Percentiles rank a stretch among this genome's conserved stretches.
phyloP scores from a whole-genome alignment of 2,888 invertebrate genomes.

The Coleophora deauratella region DNA sequence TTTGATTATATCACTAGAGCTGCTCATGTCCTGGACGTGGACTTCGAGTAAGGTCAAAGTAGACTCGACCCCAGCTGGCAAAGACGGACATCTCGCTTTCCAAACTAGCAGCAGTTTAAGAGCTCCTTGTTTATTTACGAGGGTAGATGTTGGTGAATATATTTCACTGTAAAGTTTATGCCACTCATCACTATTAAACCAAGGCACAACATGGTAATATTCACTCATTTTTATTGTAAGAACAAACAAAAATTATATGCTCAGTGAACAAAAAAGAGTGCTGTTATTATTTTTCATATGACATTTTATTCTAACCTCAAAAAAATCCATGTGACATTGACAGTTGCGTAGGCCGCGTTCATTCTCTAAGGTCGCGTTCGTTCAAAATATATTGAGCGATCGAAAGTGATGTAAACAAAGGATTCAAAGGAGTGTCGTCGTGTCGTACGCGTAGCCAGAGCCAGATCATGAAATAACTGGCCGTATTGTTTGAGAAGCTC shows the following conservation, averaged over 20 bases:
- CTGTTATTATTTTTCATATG: no score
- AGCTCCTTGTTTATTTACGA: constrained; percentile 44
- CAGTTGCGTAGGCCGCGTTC: no score
- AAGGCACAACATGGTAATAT: constrained; percentile 51
- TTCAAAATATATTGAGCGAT: no score
- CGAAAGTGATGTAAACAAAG: no score
- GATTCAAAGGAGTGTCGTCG: no score
- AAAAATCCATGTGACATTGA: no score
- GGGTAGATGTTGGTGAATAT: constrained; percentile 38
- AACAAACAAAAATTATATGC: no score
- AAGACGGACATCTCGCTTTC: constrained; percentile 71
- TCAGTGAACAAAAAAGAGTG: not conserved
- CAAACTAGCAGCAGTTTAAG: constrained; percentile 67
- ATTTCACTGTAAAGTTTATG: constrained; percentile 57
- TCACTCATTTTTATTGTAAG: constrained; percentile 29
- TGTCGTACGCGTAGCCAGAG: no score
- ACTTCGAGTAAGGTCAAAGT: constrained; percentile 74
- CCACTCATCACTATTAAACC: constrained; percentile 70
- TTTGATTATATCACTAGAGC: constrained; percentile 27
- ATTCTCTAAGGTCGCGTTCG: no score
- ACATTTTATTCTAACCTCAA: no score
- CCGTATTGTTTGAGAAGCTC: no score
- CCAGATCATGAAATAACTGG: no score
- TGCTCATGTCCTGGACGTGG: constrained; percentile 43
- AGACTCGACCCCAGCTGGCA: constrained; percentile 77